phyloP scores from a whole-genome alignment of 2,888 invertebrate genomes.

The Maniola hyperantus region DNA sequence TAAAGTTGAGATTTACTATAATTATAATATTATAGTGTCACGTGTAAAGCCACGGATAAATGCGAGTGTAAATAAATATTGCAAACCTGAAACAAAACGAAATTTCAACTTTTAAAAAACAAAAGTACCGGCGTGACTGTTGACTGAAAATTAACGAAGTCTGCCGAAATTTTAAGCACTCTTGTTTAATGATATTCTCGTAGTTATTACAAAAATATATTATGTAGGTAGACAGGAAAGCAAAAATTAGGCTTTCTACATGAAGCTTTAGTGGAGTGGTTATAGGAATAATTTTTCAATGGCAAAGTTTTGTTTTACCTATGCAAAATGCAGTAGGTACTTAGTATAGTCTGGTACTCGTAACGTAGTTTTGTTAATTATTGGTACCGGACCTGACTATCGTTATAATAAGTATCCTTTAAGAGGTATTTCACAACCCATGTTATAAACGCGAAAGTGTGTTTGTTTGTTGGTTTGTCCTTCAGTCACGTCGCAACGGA shows the following conservation, averaged over 20 bases:
- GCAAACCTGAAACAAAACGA: background rate
- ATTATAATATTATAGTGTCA: too few species aligned
- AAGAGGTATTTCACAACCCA: too few species aligned
- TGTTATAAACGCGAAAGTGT: too few species aligned
- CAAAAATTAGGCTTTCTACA: too few species aligned
- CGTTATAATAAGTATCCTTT: too few species aligned
- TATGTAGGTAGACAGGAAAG: too few species aligned
- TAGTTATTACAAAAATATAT: background rate
- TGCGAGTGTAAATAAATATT: background rate
- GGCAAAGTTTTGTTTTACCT: too few species aligned
- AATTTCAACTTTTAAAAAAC: background rate
- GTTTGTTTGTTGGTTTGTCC: too few species aligned
- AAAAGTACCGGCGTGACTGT: background rate
- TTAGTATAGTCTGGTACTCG: too few species aligned
- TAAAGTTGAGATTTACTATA: too few species aligned
- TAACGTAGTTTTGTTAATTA: background rate
- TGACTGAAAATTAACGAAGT: conserved; percentile 18
- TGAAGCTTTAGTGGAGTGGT: background rate
- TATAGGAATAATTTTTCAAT: background rate
- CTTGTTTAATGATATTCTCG: conserved; percentile 8
- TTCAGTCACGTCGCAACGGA: too few species aligned
- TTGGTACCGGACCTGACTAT: background rate
- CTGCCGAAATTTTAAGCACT: conserved; percentile 14
- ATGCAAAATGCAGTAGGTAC: too few species aligned
- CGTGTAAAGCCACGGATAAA: background rate